Evolutionary conservation across 2,888 invertebrate genomes (phyloP).

Genomic region (Lymantria dispar): DNA sequence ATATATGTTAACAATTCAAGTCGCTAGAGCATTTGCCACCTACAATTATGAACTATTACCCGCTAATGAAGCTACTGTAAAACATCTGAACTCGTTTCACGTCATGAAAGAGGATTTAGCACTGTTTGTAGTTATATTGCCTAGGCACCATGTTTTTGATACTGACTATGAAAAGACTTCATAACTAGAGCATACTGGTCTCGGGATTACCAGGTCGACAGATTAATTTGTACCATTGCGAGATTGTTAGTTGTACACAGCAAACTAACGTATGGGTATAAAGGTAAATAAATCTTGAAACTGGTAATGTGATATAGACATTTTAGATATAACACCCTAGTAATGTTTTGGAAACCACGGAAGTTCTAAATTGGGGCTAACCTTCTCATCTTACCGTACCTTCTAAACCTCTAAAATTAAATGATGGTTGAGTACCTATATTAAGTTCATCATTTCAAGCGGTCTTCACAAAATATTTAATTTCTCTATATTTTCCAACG

Average conservation of each 20-base stretch:
- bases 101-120: slow-evolving; percentile 13
- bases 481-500: slow-evolving; percentile 11
- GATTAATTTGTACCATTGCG: too few species aligned
- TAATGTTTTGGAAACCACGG: slow-evolving; percentile 37
- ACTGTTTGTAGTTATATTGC: too few species aligned
- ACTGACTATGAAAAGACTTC: too few species aligned
- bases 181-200: too few species aligned
- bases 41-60: slow-evolving; percentile 17
- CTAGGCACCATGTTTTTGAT: too few species aligned
- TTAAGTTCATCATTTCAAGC: slow-evolving; percentile 23
- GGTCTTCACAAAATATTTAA: slow-evolving; percentile 23
- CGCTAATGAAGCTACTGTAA: slow-evolving; percentile 27
- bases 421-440: slow-evolving; percentile 27
- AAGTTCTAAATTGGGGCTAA: slow-evolving; percentile 36
- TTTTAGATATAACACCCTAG: slow-evolving; percentile 32
- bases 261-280: too few species aligned
- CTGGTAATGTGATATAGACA: slow-evolving; percentile 28
- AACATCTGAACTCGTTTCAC: slow-evolving; percentile 10
- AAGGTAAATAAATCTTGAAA: slow-evolving; percentile 4
- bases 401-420: slow-evolving; percentile 15
- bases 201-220: too few species aligned
- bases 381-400: slow-evolving; percentile 34
- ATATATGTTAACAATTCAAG: too few species aligned
- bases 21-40: slow-evolving; percentile 14
- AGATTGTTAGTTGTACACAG: too few species aligned